phyloP scores from a whole-genome alignment of 1,140 invertebrate genomes.

The Palaemon carinicauda region DNA sequence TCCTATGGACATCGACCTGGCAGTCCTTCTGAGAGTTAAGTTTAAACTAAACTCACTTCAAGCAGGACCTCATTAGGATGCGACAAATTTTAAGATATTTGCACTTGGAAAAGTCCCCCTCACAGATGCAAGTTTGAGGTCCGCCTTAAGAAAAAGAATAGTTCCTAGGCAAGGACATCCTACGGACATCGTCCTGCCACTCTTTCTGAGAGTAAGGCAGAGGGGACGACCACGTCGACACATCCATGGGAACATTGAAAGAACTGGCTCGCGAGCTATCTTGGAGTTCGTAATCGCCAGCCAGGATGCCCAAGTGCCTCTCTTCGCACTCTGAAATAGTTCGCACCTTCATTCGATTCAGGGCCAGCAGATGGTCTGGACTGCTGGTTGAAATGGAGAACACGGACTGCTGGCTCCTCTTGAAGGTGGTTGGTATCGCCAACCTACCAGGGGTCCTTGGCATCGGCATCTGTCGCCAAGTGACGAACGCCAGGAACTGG shows the following conservation, averaged over 20 bases:
- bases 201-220: too few species aligned
- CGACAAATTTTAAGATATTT: too few species aligned
- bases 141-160: too few species aligned
- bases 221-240: neutral
- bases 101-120: too few species aligned
- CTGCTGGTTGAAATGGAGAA: neutral
- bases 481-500: conserved; percentile 36
- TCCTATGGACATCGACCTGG: too few species aligned
- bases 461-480: neutral
- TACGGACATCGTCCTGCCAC: too few species aligned
- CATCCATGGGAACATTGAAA: neutral
- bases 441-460: neutral
- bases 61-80: too few species aligned
- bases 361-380: neutral
- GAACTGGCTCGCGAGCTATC: neutral
- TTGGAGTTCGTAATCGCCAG: neutral
- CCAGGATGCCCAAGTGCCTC: neutral
- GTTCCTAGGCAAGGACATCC: too few species aligned
- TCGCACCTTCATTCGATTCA: neutral
- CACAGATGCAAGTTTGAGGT: too few species aligned
- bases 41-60: too few species aligned
- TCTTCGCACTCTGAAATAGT: conserved; percentile 43
- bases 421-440: too few species aligned
- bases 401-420: neutral
- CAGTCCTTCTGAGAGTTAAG: too few species aligned